phyloP scores from a whole-genome alignment of 2,888 invertebrate species.

The Bedellia somnulentella region DNA sequence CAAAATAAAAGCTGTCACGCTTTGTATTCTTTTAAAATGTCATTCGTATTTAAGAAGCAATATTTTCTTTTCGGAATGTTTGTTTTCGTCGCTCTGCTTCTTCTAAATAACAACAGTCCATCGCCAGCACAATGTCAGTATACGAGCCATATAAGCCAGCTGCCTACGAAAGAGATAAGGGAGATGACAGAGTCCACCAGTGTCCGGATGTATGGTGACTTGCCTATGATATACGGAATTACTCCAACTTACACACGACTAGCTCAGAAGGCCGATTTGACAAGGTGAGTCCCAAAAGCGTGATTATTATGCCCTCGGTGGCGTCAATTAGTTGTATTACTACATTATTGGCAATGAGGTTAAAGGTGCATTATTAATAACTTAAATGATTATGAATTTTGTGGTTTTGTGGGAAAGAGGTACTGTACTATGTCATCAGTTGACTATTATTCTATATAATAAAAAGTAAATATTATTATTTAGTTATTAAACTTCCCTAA shows the following conservation, averaged over 20 bases:
- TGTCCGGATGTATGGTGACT: too few species aligned
- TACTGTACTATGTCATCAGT: neutral
- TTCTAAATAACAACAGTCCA: slow-evolving; percentile 42
- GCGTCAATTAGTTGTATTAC: slow-evolving; percentile 1
- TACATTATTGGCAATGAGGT: neutral
- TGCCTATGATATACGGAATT: slow-evolving; percentile 84
- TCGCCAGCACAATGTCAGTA: slow-evolving; percentile 49
- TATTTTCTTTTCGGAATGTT: slow-evolving; percentile 48
- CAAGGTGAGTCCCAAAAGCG: slow-evolving; percentile 59
- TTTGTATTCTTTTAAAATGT: too few species aligned
- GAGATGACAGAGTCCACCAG: too few species aligned
- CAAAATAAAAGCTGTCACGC: too few species aligned
- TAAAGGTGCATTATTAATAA: slow-evolving; percentile 7
- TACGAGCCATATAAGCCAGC: too few species aligned
- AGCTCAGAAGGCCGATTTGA: slow-evolving; percentile 92
- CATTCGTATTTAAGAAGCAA: slow-evolving; percentile 52
- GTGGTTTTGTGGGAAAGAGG: neutral
- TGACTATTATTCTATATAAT: neutral
- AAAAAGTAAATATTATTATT: neutral
- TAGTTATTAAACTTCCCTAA: neutral
- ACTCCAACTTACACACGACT: slow-evolving; percentile 89
- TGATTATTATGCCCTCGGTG: slow-evolving; percentile 37
- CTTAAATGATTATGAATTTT: neutral
- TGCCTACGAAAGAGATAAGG: too few species aligned
- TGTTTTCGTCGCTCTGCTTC: slow-evolving; percentile 42